Conservation (phyloP, 2,113 vertebrate genomes). For the Emydura subglobosa region DNA sequence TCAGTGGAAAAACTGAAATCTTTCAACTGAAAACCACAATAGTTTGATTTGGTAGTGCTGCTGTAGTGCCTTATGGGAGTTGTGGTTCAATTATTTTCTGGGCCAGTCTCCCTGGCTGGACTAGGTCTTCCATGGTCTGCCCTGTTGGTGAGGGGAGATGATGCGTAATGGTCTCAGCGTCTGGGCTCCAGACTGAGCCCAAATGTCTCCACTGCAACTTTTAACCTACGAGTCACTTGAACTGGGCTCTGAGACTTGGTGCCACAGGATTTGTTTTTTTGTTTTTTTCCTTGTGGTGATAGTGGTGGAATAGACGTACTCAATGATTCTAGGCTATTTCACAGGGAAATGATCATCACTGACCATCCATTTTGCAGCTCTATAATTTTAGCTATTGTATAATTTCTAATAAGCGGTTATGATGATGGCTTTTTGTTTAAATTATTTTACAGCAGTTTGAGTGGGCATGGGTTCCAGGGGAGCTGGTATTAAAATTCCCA, state of each 20-base stretch:
- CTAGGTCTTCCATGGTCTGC: background rate
- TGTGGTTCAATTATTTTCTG: background rate
- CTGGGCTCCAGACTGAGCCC: background rate
- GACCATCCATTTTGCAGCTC: rapidly evolving
- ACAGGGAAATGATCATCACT: background rate
- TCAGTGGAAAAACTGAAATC: background rate
- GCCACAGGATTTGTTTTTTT: background rate
- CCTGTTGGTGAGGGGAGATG: background rate
- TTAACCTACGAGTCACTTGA: background rate
- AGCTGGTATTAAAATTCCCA: background rate
- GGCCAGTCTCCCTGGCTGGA: background rate
- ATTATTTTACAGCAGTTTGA: background rate
- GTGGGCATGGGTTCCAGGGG: background rate
- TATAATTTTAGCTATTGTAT: background rate
- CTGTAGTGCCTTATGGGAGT: background rate
- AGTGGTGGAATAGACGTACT: background rate
- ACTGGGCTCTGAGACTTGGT: background rate
- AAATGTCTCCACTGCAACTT: background rate
- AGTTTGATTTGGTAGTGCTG: background rate
- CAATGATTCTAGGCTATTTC: background rate
- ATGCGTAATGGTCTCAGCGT: background rate
- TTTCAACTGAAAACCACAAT: background rate
- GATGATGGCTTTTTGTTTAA: background rate
- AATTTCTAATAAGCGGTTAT: rapidly evolving
- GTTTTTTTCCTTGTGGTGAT: too few relatives aligned